phyloP scores from a whole-genome alignment of 35 echinoderm and acorn worm genomes.

The Stichopus chloronotus region DNA sequence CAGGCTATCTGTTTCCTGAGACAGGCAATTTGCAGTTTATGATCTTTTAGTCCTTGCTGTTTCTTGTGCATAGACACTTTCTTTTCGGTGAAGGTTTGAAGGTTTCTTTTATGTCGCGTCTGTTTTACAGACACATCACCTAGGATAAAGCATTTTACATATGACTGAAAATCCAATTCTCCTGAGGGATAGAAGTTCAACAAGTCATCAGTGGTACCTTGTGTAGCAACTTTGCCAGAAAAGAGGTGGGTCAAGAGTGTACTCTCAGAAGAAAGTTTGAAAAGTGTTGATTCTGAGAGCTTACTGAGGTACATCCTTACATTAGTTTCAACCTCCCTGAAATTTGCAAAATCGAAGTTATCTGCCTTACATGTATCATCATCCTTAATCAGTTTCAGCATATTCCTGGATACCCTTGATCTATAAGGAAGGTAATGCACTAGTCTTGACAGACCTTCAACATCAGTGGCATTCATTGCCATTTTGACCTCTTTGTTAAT shows the following conservation, averaged over 20 bases:
- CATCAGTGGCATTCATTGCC: constrained; percentile 41
- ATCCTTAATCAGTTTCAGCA: not conserved
- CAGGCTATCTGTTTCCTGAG: constrained; percentile 52
- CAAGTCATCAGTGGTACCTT: not conserved
- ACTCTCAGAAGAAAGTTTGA: not conserved
- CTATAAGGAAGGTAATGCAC: constrained; percentile 40
- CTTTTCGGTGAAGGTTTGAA: constrained; percentile 2
- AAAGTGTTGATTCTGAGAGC: not conserved
- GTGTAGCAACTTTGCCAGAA: not conserved
- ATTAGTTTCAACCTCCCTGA: not conserved
- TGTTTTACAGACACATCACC: not conserved
- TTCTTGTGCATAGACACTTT: not conserved
- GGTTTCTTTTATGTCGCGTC: not conserved
- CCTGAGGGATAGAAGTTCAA: constrained; percentile 37
- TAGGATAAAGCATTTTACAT: constrained; percentile 29
- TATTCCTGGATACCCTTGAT: not conserved
- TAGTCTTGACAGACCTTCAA: not conserved
- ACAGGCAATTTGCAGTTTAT: constrained; percentile 57
- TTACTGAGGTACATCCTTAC: not conserved
- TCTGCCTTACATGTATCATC: not conserved
- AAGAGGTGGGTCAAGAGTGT: not conserved
- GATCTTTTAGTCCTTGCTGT: constrained; percentile 38
- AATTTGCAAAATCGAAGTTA: not conserved
- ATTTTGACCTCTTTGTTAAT: constrained; percentile 78
- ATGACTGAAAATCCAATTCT: not conserved